phyloP scores from a whole-genome alignment of 2,113 vertebrate species.

The Hystrix cristata region DNA sequence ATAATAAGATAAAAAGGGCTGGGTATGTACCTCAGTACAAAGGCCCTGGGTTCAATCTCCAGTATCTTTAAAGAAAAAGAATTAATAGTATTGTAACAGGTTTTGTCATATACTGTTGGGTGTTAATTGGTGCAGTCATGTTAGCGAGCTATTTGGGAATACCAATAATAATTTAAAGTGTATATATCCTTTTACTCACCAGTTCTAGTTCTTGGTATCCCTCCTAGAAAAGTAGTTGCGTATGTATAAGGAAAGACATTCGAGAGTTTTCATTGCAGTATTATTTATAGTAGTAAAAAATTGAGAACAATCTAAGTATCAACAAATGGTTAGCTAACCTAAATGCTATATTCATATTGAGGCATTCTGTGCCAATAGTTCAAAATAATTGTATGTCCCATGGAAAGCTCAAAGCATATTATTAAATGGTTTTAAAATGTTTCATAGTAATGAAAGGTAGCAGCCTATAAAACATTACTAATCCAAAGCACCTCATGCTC shows the following conservation, averaged over 20 bases:
- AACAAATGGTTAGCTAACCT: background rate
- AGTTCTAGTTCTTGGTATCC: slow-evolving; percentile 29
- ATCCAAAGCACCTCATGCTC: background rate
- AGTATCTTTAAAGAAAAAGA: background rate
- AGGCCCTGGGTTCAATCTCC: background rate
- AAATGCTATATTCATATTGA: background rate
- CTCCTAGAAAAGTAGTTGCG: slow-evolving; percentile 44
- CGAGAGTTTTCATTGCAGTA: background rate
- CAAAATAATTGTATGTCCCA: slow-evolving; percentile 26
- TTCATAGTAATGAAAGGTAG: slow-evolving; percentile 45
- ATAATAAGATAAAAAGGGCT: background rate
- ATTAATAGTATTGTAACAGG: background rate
- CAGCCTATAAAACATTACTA: background rate
- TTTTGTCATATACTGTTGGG: background rate
- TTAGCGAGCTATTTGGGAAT: background rate
- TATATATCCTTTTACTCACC: background rate
- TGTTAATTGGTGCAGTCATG: background rate
- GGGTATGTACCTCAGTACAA: background rate
- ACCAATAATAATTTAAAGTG: background rate
- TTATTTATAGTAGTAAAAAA: slow-evolving; percentile 49
- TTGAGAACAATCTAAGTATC: slow-evolving; percentile 6
- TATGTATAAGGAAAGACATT: background rate
- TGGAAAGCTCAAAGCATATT: background rate
- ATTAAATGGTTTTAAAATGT: slow-evolving; percentile 42
- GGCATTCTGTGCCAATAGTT: background rate